Percentiles rank a stretch among this genome's conserved stretches.
phyloP scores from a whole-genome alignment of 2,888 invertebrate species.

The Chaitophorus viminalis region DNA sequence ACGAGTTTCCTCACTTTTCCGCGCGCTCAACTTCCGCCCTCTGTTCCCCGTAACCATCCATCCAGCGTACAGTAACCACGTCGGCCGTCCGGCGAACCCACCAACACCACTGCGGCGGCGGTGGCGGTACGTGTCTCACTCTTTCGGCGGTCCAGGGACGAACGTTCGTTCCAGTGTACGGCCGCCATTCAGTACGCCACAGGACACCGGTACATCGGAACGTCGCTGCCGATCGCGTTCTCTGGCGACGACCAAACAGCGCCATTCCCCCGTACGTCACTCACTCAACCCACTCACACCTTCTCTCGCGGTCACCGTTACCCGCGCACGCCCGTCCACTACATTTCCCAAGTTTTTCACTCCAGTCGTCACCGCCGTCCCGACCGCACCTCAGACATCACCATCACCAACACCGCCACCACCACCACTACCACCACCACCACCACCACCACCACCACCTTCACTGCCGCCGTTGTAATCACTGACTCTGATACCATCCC shows the following conservation, averaged over 20 bases:
- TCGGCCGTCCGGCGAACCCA: background rate
- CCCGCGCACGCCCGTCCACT: background rate
- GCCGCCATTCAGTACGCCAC: constrained; percentile 38
- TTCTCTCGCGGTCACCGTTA: background rate
- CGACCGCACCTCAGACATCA: background rate
- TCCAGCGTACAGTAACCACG: too few relatives aligned
- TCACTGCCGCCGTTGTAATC: background rate
- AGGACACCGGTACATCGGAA: constrained; percentile 39
- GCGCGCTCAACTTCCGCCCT: background rate
- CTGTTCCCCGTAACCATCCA: too few relatives aligned
- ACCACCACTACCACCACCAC: background rate
- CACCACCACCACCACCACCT: background rate
- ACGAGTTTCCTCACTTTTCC: background rate
- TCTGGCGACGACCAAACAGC: background rate
- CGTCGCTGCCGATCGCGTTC: background rate
- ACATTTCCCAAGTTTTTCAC: too few relatives aligned
- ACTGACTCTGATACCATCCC: constrained; percentile 12
- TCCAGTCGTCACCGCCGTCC: background rate
- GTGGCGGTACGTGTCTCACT: constrained; percentile 17
- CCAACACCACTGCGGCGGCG: background rate
- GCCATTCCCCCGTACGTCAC: background rate
- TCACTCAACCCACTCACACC: too few relatives aligned
- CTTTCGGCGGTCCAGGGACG: constrained; percentile 24
- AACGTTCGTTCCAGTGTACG: background rate
- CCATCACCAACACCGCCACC: background rate